Conservation (phyloP, 2,113 vertebrate species). For the Passer domesticus region DNA sequence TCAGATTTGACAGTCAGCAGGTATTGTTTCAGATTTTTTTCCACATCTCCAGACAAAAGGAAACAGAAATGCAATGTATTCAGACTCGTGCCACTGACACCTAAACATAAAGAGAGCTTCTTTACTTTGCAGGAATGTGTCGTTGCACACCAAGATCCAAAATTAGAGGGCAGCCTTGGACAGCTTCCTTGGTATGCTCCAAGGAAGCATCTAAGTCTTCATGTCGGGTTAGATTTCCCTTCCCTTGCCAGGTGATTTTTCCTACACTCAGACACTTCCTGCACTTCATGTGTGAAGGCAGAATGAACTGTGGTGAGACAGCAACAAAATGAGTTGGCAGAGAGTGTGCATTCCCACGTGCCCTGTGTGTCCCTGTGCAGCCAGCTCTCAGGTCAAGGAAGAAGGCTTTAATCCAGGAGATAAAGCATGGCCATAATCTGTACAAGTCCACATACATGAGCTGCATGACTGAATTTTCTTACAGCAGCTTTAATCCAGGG, state of each 20-base stretch:
- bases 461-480: neutral
- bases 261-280: neutral
- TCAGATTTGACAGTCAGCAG: neutral
- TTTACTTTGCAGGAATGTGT: neutral
- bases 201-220: neutral
- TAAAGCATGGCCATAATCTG: neutral
- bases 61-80: neutral
- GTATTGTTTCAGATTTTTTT: neutral
- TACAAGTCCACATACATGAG: neutral
- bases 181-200: neutral
- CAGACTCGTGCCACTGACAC: neutral
- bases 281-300: neutral
- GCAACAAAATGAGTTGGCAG: neutral
- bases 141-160: neutral
- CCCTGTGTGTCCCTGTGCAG: neutral
- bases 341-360: neutral
- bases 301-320: neutral
- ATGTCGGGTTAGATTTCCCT: neutral
- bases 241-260: neutral
- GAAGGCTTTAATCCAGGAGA: neutral
- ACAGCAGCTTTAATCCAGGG: neutral
- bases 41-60: neutral
- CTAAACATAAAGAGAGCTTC: neutral
- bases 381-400: neutral
- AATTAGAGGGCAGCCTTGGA: neutral